Evolutionary conservation across 2,797 vertebrate species (phyloP).

Genomic region (Melanotaenia trifasciata): DNA sequence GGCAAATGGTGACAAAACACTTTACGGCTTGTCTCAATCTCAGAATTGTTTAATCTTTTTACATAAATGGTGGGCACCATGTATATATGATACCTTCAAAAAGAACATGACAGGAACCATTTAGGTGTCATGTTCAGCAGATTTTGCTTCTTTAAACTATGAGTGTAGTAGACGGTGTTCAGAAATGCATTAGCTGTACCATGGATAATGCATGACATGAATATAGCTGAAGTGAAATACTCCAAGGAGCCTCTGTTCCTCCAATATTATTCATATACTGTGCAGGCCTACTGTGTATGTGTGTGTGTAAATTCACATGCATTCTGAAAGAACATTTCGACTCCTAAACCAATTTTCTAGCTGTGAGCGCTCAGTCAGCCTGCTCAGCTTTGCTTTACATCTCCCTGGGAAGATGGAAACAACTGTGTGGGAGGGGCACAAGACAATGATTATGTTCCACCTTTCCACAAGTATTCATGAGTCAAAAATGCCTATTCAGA

Average conservation of each 20-base stretch:
- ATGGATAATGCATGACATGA: conserved; percentile 75
- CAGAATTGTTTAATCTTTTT: conserved; percentile 1
- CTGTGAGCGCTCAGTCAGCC: conserved; percentile 12
- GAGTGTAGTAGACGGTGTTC: conserved; percentile 48
- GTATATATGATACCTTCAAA: conserved; percentile 11
- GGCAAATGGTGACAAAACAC: conserved; percentile 25
- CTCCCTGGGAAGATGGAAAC: conserved; percentile 28
- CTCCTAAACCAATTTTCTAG: conserved; percentile 47
- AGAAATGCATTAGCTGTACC: conserved; percentile 62
- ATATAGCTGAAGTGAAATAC: conserved; percentile 49
- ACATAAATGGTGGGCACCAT: neutral
- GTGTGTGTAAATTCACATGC: conserved; percentile 19
- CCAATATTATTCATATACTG: conserved; percentile 54
- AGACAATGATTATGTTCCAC: conserved; percentile 38
- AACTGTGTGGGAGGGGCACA: conserved; percentile 20
- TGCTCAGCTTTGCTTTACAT: conserved; percentile 24
- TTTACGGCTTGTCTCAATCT: conserved; percentile 11
- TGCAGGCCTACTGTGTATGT: conserved; percentile 24
- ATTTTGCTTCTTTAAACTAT: conserved; percentile 47
- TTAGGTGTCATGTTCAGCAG: conserved; percentile 38
- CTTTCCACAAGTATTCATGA: conserved; percentile 46
- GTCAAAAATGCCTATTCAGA: conserved; percentile 50
- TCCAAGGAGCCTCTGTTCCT: conserved; percentile 42
- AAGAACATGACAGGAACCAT: conserved; percentile 51
- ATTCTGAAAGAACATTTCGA: conserved; percentile 36